Evolutionary conservation across 2,113 vertebrate species (phyloP).

Genomic region (Pelodiscus sinensis): DNA sequence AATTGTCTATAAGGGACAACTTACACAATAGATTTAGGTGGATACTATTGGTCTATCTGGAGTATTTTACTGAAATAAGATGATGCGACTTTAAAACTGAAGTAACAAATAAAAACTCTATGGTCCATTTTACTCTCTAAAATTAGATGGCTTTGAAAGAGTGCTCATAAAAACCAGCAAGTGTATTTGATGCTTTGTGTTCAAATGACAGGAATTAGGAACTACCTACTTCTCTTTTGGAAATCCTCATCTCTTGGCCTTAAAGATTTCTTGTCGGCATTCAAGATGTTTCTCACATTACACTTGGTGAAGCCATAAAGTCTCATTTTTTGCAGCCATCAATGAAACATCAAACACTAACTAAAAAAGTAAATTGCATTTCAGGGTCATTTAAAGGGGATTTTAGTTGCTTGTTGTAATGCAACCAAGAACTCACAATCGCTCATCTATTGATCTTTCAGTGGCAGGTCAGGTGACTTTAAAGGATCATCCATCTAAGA

Average conservation of each 20-base stretch:
- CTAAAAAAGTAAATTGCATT: constrained; percentile 22
- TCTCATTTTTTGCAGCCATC: not conserved
- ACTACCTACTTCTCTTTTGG: constrained; percentile 34
- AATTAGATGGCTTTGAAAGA: constrained; percentile 33
- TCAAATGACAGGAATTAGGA: not conserved
- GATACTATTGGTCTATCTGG: fast-evolving
- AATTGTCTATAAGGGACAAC: not conserved
- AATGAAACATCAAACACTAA: not conserved
- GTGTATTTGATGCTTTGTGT: not conserved
- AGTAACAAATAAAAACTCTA: not conserved
- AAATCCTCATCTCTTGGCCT: constrained; percentile 12
- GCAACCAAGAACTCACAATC: constrained; percentile 8
- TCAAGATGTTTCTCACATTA: not conserved
- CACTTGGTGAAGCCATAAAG: not conserved
- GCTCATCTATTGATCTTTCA: constrained; percentile 28
- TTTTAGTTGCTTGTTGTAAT: not conserved
- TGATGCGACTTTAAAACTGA: constrained; percentile 4
- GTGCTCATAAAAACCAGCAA: not conserved
- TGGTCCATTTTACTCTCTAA: constrained; percentile 21
- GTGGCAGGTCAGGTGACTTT: not conserved
- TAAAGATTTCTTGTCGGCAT: not conserved
- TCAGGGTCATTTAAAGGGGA: constrained; percentile 31
- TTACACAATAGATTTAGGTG: no score
- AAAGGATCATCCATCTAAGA: not conserved
- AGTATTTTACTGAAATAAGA: not conserved